Evolutionary conservation across 1,140 invertebrate species (phyloP).

Genomic region (Bombus ignitus): DNA sequence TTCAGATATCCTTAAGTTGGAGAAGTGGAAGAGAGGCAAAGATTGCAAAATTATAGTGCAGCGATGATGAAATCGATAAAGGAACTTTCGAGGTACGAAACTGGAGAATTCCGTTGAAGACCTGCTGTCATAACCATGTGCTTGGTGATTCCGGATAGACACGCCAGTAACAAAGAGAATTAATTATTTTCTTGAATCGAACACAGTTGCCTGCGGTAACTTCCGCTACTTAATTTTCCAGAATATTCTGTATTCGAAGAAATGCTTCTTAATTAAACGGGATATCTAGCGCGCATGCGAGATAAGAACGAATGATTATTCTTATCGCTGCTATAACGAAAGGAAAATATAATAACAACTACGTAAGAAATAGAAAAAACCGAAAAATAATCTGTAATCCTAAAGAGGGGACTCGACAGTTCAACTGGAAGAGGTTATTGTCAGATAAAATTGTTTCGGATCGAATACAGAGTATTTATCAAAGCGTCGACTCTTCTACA

Average conservation of each 20-base stretch:
- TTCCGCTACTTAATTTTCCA: conserved; percentile 27
- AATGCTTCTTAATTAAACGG: conserved; percentile 14
- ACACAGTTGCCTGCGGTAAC: conserved; percentile 15
- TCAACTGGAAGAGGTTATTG: neutral
- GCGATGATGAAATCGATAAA: neutral
- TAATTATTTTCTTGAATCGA: conserved; percentile 48
- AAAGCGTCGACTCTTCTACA: conserved; percentile 1
- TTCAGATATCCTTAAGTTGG: too few species aligned
- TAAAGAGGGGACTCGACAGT: neutral
- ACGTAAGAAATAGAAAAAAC: too few species aligned
- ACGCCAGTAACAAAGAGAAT: conserved; percentile 41
- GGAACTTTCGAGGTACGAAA: conserved; percentile 11
- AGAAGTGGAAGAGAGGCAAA: neutral
- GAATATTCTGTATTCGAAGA: neutral
- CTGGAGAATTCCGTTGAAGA: conserved; percentile 23
- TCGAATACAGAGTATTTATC: neutral
- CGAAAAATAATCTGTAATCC: too few species aligned
- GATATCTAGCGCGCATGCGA: neutral
- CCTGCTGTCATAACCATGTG: conserved; percentile 40
- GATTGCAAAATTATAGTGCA: conserved; percentile 18
- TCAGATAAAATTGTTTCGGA: neutral
- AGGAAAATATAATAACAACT: neutral
- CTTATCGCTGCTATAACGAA: neutral
- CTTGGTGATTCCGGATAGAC: conserved; percentile 23
- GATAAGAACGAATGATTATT: neutral